Evolutionary conservation across 1,140 invertebrate species (phyloP).

Genomic region (Drosophila lini): DNA sequence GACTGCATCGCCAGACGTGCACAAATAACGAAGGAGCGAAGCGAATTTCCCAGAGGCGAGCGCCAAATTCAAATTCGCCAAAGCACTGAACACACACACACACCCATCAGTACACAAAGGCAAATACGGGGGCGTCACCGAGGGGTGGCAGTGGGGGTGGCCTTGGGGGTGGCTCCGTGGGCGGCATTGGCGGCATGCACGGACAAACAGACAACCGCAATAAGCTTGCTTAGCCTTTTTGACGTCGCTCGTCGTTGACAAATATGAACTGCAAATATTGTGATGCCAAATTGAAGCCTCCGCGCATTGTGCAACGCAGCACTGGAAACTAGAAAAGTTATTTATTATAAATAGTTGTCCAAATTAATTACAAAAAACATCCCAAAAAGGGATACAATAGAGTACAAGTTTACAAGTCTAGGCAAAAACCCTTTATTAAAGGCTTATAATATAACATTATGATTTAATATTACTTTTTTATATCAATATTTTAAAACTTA

Average conservation of each 20-base stretch:
- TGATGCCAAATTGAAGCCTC: conserved; percentile 70
- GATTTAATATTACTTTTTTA: too few relatives aligned
- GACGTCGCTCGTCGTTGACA: conserved; percentile 64
- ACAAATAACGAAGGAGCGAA: conserved; percentile 71
- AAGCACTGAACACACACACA: conserved; percentile 51
- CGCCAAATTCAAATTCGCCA: conserved; percentile 72
- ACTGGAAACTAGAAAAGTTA: background rate
- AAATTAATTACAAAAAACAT: background rate
- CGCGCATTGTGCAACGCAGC: conserved; percentile 28
- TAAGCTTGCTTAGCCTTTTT: conserved; percentile 81
- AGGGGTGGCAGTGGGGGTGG: background rate
- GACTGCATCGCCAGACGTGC: conserved; percentile 80
- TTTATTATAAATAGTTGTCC: rapidly evolving
- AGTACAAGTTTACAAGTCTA: too few relatives aligned
- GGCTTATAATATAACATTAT: too few relatives aligned
- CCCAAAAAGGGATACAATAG: too few relatives aligned
- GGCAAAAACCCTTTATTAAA: too few relatives aligned
- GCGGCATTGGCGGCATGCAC: conserved; percentile 26
- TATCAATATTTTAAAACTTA: too few relatives aligned
- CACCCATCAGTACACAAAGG: conserved; percentile 24
- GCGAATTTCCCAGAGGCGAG: conserved; percentile 45
- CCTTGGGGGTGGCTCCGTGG: background rate
- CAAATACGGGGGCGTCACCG: conserved; percentile 10
- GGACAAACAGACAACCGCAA: conserved; percentile 73
- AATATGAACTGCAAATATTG: conserved; percentile 81